A percentile compares a stretch with the other conserved stretches of the same genome.
Conservation (phyloP, 2,888 invertebrate species). For the Leucophenga maculata region DNA sequence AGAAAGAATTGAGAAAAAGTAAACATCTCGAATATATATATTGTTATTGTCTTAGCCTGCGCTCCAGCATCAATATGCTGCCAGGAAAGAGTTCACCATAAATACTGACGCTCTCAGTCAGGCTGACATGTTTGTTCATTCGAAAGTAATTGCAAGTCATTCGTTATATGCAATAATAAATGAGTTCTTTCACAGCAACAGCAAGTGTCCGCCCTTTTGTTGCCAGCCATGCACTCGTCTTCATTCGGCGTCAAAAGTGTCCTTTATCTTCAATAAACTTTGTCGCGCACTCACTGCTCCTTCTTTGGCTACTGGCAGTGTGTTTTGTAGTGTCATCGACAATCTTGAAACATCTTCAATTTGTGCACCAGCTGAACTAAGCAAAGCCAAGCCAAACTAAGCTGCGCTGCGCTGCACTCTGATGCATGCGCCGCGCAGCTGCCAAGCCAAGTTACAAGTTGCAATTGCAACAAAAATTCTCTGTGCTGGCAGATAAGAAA, state of each 20-base stretch:
- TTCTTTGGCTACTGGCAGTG: background rate
- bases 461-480: background rate
- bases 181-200: constrained; percentile 54
- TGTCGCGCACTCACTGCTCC: background rate
- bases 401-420: constrained; percentile 50
- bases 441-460: background rate
- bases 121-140: constrained; percentile 55
- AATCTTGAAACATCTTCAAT: constrained; percentile 24
- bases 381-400: background rate
- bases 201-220: constrained; percentile 3
- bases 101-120: background rate
- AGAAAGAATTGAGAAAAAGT: background rate
- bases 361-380: background rate
- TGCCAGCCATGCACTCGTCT: constrained; percentile 40
- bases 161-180: constrained; percentile 66
- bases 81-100: constrained; percentile 42
- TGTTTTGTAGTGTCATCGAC: background rate
- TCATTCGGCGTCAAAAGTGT: constrained; percentile 18
- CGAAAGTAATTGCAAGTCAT: constrained; percentile 66
- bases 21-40: background rate
- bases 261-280: background rate
- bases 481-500: constrained; percentile 49
- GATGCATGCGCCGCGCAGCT: constrained; percentile 50
- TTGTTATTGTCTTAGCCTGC: background rate
- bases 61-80: constrained; percentile 58